Percentiles rank a stretch among this genome's conserved stretches.
Conservation (phyloP, 2,888 invertebrate genomes). For the Ernsta delagoae region DNA sequence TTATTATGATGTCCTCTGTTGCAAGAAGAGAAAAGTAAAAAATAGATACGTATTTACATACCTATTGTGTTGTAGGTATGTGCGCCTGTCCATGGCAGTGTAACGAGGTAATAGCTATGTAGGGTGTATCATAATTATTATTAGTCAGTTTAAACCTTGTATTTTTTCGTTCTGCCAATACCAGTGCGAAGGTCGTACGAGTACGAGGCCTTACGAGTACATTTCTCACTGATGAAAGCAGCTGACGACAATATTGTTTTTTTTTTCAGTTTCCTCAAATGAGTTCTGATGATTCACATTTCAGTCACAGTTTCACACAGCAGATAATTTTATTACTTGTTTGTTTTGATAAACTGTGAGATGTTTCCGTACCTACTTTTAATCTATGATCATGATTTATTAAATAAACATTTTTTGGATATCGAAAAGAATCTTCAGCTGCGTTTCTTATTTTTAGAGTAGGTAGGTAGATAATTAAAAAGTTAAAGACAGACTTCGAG, state of each 20-base stretch:
- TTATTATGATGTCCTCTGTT: no score
- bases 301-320: slow-evolving; percentile 27
- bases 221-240: slow-evolving; percentile 25
- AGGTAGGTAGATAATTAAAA: no score
- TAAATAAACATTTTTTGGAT: neutral
- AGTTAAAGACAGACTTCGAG: no score
- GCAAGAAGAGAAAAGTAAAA: no score
- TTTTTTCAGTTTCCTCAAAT: slow-evolving; percentile 28
- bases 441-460: no score
- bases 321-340: slow-evolving; percentile 16
- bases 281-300: slow-evolving; percentile 28
- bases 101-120: no score
- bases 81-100: no score
- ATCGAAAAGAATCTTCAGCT: no score
- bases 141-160: neutral
- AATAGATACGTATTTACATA: no score
- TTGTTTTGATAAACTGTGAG: slow-evolving; percentile 7
- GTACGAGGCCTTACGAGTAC: slow-evolving; percentile 9
- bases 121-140: no score
- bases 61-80: no score
- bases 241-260: slow-evolving; percentile 23
- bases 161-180: slow-evolving; percentile 26
- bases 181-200: slow-evolving; percentile 22
- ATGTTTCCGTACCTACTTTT: neutral
- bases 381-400: neutral